A percentile compares a stretch with the other conserved stretches of the same genome.
Evolutionary conservation across 2,888 invertebrate species (phyloP).

Genomic region (Aporophyla nigra): DNA sequence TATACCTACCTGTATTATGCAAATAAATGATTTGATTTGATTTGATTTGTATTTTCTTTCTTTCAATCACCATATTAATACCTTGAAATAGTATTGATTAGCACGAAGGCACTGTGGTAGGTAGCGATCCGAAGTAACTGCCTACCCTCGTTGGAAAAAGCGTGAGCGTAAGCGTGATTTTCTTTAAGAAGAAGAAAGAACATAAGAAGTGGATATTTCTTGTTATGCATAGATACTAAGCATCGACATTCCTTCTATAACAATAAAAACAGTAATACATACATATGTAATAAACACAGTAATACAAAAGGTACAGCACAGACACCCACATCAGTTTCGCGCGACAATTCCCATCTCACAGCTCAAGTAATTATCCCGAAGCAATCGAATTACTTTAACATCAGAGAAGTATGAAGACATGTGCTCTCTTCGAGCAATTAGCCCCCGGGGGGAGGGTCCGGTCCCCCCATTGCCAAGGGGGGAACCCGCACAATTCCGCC

Average conservation of each 20-base stretch:
- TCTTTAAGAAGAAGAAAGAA: too few relatives aligned
- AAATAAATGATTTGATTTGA: too few relatives aligned
- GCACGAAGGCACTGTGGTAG: too few relatives aligned
- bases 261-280: background rate
- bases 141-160: too few relatives aligned
- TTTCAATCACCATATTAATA: too few relatives aligned
- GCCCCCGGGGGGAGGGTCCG: slow-evolving; percentile 61
- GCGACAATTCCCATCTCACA: slow-evolving; percentile 53
- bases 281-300: too few relatives aligned
- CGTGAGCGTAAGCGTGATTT: too few relatives aligned
- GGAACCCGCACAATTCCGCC: slow-evolving; percentile 79
- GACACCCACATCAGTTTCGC: slow-evolving; percentile 40
- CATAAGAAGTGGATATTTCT: too few relatives aligned
- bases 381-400: slow-evolving; percentile 87
- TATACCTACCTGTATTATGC: too few relatives aligned
- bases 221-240: background rate
- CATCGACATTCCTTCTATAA: background rate
- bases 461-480: slow-evolving; percentile 49
- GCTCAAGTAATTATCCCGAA: slow-evolving; percentile 80
- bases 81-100: too few relatives aligned
- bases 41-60: too few relatives aligned
- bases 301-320: background rate
- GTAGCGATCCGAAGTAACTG: too few relatives aligned
- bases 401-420: slow-evolving; percentile 86
- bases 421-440: slow-evolving; percentile 85